phyloP scores from a whole-genome alignment of 2,888 invertebrate genomes.

The Arenicola marina region DNA sequence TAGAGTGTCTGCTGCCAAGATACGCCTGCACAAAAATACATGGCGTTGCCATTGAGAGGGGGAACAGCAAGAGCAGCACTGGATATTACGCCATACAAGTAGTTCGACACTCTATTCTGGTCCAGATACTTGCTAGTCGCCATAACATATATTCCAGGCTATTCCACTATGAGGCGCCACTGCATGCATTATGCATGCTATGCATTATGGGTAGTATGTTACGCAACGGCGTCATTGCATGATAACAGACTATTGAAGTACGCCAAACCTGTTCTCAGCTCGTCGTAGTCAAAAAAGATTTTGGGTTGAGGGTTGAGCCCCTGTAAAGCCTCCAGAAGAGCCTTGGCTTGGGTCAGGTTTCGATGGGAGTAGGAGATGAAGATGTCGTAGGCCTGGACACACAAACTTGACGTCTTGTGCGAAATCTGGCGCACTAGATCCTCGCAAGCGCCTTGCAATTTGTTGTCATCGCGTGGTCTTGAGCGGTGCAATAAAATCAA shows the following conservation, averaged over 20 bases:
- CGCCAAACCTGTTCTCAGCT: slow-evolving; percentile 48
- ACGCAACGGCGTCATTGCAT: neutral
- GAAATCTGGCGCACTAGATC: slow-evolving; percentile 8
- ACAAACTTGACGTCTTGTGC: too few relatives aligned
- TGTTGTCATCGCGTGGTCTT: slow-evolving; percentile 2
- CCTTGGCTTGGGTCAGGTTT: slow-evolving; percentile 39
- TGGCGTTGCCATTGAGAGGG: too few relatives aligned
- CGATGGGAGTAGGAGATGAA: slow-evolving; percentile 56
- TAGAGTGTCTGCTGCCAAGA: slow-evolving; percentile 56
- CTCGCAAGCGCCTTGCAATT: slow-evolving; percentile 2
- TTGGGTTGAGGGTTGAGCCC: slow-evolving; percentile 38
- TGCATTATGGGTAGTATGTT: neutral
- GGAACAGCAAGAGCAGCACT: too few relatives aligned
- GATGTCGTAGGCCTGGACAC: too few relatives aligned
- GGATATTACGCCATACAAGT: too few relatives aligned
- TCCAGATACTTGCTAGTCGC: too few relatives aligned
- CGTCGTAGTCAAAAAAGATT: slow-evolving; percentile 54
- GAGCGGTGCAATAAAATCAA: too few relatives aligned
- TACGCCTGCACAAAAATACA: slow-evolving; percentile 46
- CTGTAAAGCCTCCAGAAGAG: slow-evolving; percentile 37
- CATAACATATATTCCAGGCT: too few relatives aligned
- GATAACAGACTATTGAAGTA: neutral
- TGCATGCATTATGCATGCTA: too few relatives aligned
- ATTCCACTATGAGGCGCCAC: too few relatives aligned
- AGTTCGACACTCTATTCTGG: too few relatives aligned